Base-by-base conservation (phyloP, 2,888 invertebrate genomes). In the Leptinotarsa juncta region DNA sequence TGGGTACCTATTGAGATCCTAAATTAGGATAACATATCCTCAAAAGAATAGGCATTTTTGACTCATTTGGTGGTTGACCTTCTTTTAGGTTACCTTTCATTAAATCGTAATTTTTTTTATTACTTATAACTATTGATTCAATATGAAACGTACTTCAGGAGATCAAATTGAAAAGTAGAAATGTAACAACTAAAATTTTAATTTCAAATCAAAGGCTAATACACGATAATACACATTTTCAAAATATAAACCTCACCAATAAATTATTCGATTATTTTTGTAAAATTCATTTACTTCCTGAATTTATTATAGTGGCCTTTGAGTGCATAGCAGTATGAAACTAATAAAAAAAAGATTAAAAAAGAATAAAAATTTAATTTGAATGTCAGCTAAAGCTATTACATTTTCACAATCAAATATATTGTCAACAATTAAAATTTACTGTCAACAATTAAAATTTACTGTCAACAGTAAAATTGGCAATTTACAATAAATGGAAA, bases 361-460 rank as follows among this genome's bases (percentile, higher is more conserved):
- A 3, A 62, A 62, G 7, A 5, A 32, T 62, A 62, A 62, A 62
- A n/a, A 62, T 62, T 62, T 62, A 62, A 62, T 62, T 62, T n/a
- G 12, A 57, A 57, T 32, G 62, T 15, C 62, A 62, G 32, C 14
- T n/a, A 62, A 62, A 26, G 16, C 62, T 62, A 57, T 57, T 62
- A 62, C 62, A 62, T 42, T 32, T 26, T 32, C n/a, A 62, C 62
- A 62, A 62, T 62, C 42, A 62, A 62, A 62, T 42, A 32, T 42
- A 32, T 32, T 16, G 42, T 62, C 32, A 62, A 62, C 62, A 62
- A 62, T 32, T 51, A 51, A 51, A 51, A 62, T 42, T 42, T 7
- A 32, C 62, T 16, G 42, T 62, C 32, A 62, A 62, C 62, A 42
- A 62, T 32, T 51, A 51, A 51, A 51, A 62, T 42, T 42, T 7